Evolutionary conservation across 2,888 invertebrate species (phyloP), one percentile per base, ranked within the genome.

Genomic region (Apoda limacodes): DNA sequence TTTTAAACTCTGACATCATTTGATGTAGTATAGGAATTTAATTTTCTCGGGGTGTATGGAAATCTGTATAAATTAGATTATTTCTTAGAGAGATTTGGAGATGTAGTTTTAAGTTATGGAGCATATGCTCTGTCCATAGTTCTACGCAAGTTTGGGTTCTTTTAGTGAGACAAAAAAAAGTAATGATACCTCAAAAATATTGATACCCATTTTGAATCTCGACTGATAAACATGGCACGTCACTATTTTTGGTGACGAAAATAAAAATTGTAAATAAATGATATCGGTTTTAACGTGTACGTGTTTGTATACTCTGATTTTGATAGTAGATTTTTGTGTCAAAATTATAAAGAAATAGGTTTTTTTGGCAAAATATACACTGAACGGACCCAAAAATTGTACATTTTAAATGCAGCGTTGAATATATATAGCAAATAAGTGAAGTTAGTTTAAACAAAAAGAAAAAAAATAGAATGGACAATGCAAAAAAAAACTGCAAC

Each of bases 31-130:
- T 60, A 59, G 51, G 43, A 47, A 52, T 55, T 60, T 58, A 58
- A 63, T 61, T 60, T 63, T 65, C 54, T 59, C 54, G 56, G 69
- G 76, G 75, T 76, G 74, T 75, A 74, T 68, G 76, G 74, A 58
- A 65, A 63, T 58, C 48, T 76, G 75, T 76, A 76, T 69, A 76
- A 78, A 75, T 65, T 76, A 72, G 71, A 55, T 52, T 66, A 64
- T 60, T 64, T 65, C 60, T 60, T 68, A 65, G 71, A 62, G 60
- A 67, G 61, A 67, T 63, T 56, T 55, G 58, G 58, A 52, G 55
- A 50, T 57, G 55, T 70, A 67, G 65, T 39, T 45, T 55, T 67
- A 66, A 67, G 67, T 61, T 60, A 42, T 43, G 54, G 60, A 55
- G 56, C 49, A 36, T 33, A 25, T 34, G 62, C 59, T 60, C 62